phyloP scores from a whole-genome alignment of 2,797 vertebrate species.

The Pseudomugil tenellus region DNA sequence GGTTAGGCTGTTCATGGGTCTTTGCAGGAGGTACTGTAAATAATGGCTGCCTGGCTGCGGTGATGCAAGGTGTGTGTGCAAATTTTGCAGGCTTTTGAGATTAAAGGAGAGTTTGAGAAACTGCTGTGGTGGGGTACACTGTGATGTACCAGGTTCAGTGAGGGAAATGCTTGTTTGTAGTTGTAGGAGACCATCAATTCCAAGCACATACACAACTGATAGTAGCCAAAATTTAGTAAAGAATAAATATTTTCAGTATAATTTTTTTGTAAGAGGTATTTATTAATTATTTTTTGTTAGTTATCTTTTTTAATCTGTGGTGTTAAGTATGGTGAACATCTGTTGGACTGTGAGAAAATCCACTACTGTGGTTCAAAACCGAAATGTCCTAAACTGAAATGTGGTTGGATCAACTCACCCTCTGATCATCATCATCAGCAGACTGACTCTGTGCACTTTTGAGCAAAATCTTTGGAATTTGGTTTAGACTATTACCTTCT shows the following conservation, averaged over 20 bases:
- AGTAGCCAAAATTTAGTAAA: not conserved
- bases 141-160: slow-evolving; percentile 11
- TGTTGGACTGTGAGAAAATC: not conserved
- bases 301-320: not conserved
- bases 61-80: slow-evolving; percentile 39
- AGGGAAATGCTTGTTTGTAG: slow-evolving; percentile 5
- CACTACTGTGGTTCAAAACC: not conserved
- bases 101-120: slow-evolving; percentile 37
- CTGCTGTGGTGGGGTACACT: slow-evolving; percentile 12
- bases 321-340: not conserved
- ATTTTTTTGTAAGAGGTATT: not conserved
- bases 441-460: not conserved
- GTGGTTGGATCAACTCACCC: not conserved
- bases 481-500: not conserved
- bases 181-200: not conserved
- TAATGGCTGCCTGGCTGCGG: slow-evolving; percentile 40
- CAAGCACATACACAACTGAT: not conserved
- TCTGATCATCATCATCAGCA: not conserved
- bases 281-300: not conserved
- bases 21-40: slow-evolving; percentile 45
- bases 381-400: not conserved
- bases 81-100: slow-evolving; percentile 27
- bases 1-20: slow-evolving; percentile 44
- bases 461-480: slow-evolving; percentile 1
- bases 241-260: not conserved